A percentile compares a stretch with the other conserved stretches of the same genome.
Evolutionary conservation across 2,888 invertebrate species (phyloP).

Genomic region (Alentia gelatinosa): DNA sequence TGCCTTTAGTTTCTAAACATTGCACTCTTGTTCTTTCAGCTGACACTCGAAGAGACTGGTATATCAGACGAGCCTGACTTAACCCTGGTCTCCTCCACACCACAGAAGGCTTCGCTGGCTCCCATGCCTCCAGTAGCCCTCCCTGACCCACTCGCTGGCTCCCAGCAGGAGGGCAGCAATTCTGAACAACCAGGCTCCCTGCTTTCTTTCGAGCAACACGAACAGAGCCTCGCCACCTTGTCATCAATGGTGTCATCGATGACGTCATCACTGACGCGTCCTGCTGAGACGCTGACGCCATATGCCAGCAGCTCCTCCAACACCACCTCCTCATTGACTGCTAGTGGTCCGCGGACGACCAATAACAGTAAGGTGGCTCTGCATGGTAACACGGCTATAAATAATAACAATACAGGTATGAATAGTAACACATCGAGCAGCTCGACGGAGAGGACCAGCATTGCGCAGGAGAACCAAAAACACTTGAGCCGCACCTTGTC

Average conservation of each 20-base stretch:
- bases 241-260: slow-evolving; percentile 6
- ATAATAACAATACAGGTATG: not conserved
- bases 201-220: slow-evolving; percentile 50
- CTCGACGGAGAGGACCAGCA: not conserved
- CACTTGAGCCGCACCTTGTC: not conserved
- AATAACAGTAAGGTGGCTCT: not conserved
- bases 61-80: slow-evolving; percentile 62
- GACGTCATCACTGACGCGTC: not conserved
- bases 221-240: slow-evolving; percentile 8
- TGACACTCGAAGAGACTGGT: slow-evolving; percentile 52
- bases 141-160: not conserved
- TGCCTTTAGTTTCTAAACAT: too few relatives aligned
- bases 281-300: not conserved
- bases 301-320: slow-evolving; percentile 17
- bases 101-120: not conserved
- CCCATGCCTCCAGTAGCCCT: not conserved
- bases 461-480: not conserved
- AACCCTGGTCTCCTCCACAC: slow-evolving; percentile 56
- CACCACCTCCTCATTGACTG: not conserved
- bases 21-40: slow-evolving; percentile 24
- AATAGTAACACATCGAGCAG: not conserved
- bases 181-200: not conserved
- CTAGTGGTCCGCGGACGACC: not conserved
- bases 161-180: not conserved
- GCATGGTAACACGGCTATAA: not conserved